Percentiles rank a stretch among this genome's conserved stretches.
Evolutionary conservation across 2,888 invertebrate species (phyloP).

Genomic region (Rutpela maculata): DNA sequence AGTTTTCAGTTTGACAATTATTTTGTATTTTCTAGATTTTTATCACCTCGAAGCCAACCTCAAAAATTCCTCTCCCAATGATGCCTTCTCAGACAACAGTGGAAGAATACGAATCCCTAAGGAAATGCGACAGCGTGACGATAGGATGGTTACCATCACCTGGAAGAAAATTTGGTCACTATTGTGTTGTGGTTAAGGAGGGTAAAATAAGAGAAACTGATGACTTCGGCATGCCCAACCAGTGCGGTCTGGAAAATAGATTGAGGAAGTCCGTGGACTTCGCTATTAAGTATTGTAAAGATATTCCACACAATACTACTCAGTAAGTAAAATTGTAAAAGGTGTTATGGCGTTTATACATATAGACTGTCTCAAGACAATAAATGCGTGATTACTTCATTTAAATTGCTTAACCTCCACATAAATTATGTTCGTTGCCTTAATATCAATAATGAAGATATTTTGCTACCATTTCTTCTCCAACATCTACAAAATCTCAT

Average conservation of each 20-base stretch:
- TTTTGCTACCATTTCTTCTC: no score
- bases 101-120: slow-evolving; percentile 74
- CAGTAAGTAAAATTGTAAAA: slow-evolving; percentile 13
- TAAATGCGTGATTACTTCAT: no score
- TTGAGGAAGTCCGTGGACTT: slow-evolving; percentile 72
- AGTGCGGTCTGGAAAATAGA: slow-evolving; percentile 73
- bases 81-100: slow-evolving; percentile 76
- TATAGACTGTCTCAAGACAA: no score
- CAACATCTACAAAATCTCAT: no score
- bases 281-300: slow-evolving; percentile 68
- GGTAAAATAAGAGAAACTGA: slow-evolving; percentile 65
- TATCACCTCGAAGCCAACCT: slow-evolving; percentile 72
- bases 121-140: slow-evolving; percentile 76
- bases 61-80: slow-evolving; percentile 75
- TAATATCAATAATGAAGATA: no score
- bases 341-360: no score
- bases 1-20: neutral
- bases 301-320: slow-evolving; percentile 57
- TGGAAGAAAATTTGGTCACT: slow-evolving; percentile 64
- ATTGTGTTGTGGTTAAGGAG: slow-evolving; percentile 73
- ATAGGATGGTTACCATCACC: slow-evolving; percentile 78
- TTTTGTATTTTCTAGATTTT: slow-evolving; percentile 71
- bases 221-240: slow-evolving; percentile 70
- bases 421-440: no score
- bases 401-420: no score